Evolutionary conservation across 1,140 invertebrate genomes (phyloP), one percentile per base, ranked within the genome.

Genomic region (Akabosia matsudoensis): DNA sequence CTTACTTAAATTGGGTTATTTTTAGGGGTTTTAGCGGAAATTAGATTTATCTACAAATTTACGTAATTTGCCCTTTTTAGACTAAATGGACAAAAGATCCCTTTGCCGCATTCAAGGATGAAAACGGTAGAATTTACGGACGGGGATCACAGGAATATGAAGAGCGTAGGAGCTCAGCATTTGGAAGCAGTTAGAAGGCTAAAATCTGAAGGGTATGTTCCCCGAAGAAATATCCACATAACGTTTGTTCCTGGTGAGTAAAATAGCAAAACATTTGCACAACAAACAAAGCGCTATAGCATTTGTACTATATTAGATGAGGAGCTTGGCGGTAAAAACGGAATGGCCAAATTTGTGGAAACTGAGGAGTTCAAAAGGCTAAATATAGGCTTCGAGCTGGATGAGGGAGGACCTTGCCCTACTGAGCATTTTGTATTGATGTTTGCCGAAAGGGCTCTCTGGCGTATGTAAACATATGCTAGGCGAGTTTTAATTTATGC

Each of bases 341-440:
- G 95, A 26, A 97, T 97, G 94, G 86, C 88, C 76, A 85, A 88
- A 76, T 97, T 97, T 86, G 89, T 96, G 0, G 82, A 90, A 16
- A 91, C 90, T 0, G 84, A 90, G 26, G 89, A 92, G 51, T 97
- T 97, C 82, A 90, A 90, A 82, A 85, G 88, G 4, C 83, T 98
- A 18, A 97, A 97, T 83, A 85, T 97, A 77, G 95, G 93, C 0
- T 95, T 97, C 85, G 90, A 91, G n/a, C 83, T 98, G 52, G 96
- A 98, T 85, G 96, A 98, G 87, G 95, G 93, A 13, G 87, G 93
- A 71, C 89, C 91, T 0, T 90, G 87, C 82, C 86, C 88, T n/a
- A 87, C 84, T 22, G 88, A 92, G 16, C 85, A 87, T 18, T 93
- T 89, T 83, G 85, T 87, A 18, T 84, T 94, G 0, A 95, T 91